Base-by-base conservation (phyloP, 1,140 invertebrate species). In the Plutomurus gul region DNA sequence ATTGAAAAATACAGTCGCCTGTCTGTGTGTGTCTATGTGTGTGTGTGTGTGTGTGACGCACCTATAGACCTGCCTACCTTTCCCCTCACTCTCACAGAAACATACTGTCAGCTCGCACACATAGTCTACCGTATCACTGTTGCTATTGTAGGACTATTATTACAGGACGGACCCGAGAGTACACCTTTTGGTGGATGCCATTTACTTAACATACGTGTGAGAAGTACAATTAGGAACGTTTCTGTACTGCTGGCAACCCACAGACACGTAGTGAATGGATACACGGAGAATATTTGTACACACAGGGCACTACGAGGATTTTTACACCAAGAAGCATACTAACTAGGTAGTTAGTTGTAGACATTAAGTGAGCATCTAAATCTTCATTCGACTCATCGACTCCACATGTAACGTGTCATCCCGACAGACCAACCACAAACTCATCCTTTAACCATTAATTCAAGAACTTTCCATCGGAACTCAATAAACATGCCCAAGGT, bases 401-500 rank as follows among this genome's bases (percentile, higher is more conserved):
- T 65, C 56, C 56, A 65, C 56, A 65, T 65, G 56, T 65, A 33
- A 65, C 56, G 16, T 65, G 56, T 65, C 56, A 65, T 65, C 56
- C 25, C 10, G 27, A 1, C 30, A 65, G 56, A 65, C 56, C 56
- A 65, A 65, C 56, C 56, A 65, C 56, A 65, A 36, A 65, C 56
- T 65, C 56, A 65, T 36, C 56, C 56, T 65, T n/a, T 65, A 65
- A 65, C 25, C 56, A 65, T 65, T 65, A 65, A 65, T 65, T 65
- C 56, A 65, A 30, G 30, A 65, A 33, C 25, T 60, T 60, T 60
- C 27, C 56, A 33, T 65, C 56, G 25, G 56, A 65, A 65, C 56
- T 65, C 30, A 65, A 65, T 65, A 65, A 43, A 65, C 56, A 65
- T 65, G 56, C 56, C 56, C 56, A 65, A 65, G 56, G 56, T 65